phyloP scores from a whole-genome alignment of 2,113 vertebrate genomes.

The Heteronetta atricapilla region DNA sequence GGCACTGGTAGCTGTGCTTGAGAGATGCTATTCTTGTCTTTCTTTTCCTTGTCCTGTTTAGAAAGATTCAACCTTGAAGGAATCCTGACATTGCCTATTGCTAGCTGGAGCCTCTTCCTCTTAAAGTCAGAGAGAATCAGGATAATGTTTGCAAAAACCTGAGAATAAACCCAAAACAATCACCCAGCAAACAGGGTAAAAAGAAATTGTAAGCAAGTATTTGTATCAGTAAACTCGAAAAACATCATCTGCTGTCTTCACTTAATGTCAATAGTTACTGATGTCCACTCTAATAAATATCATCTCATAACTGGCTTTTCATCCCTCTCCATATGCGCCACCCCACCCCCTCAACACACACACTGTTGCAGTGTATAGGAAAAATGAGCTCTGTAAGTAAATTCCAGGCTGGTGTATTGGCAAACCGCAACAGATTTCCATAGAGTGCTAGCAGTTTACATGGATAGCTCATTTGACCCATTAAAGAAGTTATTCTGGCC shows the following conservation, averaged over 20 bases:
- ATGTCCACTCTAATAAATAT: conserved; percentile 43
- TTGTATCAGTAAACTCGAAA: conserved; percentile 56
- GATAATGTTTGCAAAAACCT: neutral
- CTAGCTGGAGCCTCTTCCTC: neutral
- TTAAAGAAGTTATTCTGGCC: conserved; percentile 42
- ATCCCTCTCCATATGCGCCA: neutral
- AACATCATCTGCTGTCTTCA: conserved; percentile 49
- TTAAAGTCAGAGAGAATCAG: conserved; percentile 41
- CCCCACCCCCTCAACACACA: neutral
- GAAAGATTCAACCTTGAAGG: neutral
- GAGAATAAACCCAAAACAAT: conserved; percentile 45
- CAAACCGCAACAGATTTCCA: conserved; percentile 4
- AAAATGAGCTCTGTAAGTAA: neutral
- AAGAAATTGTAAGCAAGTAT: conserved; percentile 32
- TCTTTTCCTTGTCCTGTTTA: neutral
- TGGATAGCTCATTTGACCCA: neutral
- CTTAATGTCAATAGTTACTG: conserved; percentile 51
- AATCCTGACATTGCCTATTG: neutral
- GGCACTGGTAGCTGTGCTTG: neutral
- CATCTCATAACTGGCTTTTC: conserved; percentile 15
- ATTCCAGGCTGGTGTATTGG: neutral
- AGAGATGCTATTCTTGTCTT: neutral
- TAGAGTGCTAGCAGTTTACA: neutral
- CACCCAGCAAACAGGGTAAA: conserved; percentile 22
- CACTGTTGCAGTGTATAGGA: neutral